These are phyloP conservation scores for Latrodectus geometricus DNA, from an alignment of 1,140 invertebrate species.

Conservation along the genomic window DNA sequence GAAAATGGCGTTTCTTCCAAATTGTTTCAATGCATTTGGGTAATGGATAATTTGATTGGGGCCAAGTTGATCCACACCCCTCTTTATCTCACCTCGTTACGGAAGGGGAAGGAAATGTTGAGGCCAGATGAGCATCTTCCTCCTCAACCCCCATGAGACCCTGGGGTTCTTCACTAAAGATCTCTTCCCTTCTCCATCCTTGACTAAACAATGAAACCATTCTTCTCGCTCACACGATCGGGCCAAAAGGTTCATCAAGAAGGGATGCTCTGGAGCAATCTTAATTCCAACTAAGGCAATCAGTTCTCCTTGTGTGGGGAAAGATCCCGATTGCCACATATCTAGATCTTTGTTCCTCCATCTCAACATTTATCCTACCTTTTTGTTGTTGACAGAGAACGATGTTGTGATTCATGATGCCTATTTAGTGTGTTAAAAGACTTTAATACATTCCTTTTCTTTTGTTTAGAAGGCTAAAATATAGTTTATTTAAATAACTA, in stretches of 20 bases:
- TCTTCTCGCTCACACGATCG: conserved; percentile 27
- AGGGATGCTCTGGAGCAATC: conserved; percentile 39
- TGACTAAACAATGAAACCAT: conserved; percentile 57
- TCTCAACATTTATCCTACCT: conserved; percentile 40
- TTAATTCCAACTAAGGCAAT: conserved; percentile 52
- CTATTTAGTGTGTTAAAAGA: too few species aligned
- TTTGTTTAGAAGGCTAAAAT: too few species aligned
- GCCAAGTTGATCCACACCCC: conserved; percentile 12
- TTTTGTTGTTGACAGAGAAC: conserved; percentile 14
- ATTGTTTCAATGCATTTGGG: conserved; percentile 22
- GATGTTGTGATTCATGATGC: too few species aligned
- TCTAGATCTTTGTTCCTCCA: conserved; percentile 37
- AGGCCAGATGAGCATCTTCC: conserved; percentile 49
- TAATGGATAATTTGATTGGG: conserved; percentile 50
- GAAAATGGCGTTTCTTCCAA: not conserved
- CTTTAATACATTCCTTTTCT: too few species aligned
- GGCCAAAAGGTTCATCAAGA: conserved; percentile 48
- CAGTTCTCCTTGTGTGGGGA: conserved; percentile 20
- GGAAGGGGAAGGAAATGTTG: conserved; percentile 18
- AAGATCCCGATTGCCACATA: not conserved
- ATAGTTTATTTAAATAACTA: too few species aligned
- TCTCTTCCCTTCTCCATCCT: conserved; percentile 3
- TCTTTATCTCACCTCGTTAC: conserved; percentile 35
- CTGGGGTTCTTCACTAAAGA: not conserved
- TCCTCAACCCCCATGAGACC: conserved; percentile 15